phyloP scores from a whole-genome alignment of 2,888 invertebrate genomes.

The Apodemia hepburni region DNA sequence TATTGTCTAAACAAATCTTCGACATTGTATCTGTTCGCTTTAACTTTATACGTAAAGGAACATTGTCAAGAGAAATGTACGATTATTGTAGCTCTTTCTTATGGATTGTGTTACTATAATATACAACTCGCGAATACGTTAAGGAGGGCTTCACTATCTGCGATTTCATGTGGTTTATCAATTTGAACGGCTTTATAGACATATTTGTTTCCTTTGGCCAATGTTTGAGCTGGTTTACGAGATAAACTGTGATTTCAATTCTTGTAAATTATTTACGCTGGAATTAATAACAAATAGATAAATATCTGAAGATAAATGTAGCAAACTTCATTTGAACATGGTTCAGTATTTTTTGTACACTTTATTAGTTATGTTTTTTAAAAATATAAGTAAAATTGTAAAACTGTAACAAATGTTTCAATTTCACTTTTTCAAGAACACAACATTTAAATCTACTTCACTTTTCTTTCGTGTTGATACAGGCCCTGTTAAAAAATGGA shows the following conservation, averaged over 20 bases:
- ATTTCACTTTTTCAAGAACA: too few species aligned
- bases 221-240: conserved; percentile 51
- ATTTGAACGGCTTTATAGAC: conserved; percentile 62
- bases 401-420: too few species aligned
- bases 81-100: conserved; percentile 74
- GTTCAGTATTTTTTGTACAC: conserved; percentile 20
- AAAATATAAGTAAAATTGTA: background rate
- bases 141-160: conserved; percentile 64
- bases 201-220: conserved; percentile 59
- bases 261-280: conserved; percentile 31
- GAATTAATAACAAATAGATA: conserved; percentile 26
- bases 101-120: conserved; percentile 75
- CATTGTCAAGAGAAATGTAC: conserved; percentile 76
- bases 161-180: conserved; percentile 71
- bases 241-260: conserved; percentile 39
- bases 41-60: conserved; percentile 77
- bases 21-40: conserved; percentile 73
- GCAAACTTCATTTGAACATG: conserved; percentile 18
- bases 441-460: too few species aligned
- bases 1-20: conserved; percentile 72
- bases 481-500: too few species aligned
- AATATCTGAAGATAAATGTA: conserved; percentile 21
- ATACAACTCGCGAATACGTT: conserved; percentile 64
- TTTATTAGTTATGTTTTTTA: background rate
- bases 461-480: too few species aligned